A percentile compares a stretch with the other conserved stretches of the same genome.
phyloP scores from a whole-genome alignment of 2,113 vertebrate genomes.

The Centropus bengalensis region DNA sequence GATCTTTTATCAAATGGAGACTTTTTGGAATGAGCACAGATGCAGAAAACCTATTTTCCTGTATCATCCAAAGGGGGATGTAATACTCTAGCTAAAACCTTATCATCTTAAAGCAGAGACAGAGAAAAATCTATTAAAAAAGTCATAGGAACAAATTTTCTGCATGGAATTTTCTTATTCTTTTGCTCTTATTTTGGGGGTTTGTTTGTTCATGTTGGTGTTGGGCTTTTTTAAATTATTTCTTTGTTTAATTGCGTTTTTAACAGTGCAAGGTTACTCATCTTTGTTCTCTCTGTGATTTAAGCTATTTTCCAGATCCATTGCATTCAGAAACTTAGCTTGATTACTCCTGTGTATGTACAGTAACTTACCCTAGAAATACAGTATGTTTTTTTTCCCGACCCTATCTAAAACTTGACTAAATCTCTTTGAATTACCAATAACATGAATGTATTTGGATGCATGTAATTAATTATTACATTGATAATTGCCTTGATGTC shows the following conservation, averaged over 20 bases:
- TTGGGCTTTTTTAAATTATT: too few relatives aligned
- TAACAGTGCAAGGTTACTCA: not conserved
- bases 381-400: not conserved
- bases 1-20: too few relatives aligned
- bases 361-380: not conserved
- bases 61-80: not conserved
- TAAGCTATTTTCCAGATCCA: not conserved
- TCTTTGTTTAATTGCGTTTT: too few relatives aligned
- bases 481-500: not conserved
- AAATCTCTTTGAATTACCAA: not conserved
- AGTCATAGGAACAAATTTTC: not conserved
- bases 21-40: too few relatives aligned
- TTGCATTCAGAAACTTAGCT: not conserved
- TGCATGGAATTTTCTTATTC: not conserved
- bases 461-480: not conserved
- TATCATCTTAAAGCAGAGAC: not conserved
- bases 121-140: not conserved
- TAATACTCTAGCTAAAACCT: not conserved
- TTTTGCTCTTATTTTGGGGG: accelerated
- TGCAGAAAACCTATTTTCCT: too few relatives aligned
- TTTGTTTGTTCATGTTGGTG: too few relatives aligned
- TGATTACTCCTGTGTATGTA: not conserved
- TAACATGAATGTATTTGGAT: not conserved
- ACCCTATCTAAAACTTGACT: not conserved
- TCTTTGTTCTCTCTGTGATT: not conserved